These are phyloP conservation scores for Tetramorium bicarinatum DNA, from an alignment of 2,888 invertebrate genomes.

Conservation along the genomic window DNA sequence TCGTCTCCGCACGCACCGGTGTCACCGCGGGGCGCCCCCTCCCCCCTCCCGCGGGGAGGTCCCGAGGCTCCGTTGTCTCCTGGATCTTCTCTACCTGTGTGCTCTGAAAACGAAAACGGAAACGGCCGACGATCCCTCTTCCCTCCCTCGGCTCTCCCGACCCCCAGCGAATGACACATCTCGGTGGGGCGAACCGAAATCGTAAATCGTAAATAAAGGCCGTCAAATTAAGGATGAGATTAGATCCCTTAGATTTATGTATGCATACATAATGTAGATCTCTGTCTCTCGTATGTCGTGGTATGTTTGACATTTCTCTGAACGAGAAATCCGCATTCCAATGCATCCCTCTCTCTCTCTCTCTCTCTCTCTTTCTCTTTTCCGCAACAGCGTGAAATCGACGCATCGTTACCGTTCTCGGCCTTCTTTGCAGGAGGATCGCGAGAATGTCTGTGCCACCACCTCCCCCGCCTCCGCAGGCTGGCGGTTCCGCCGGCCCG, in stretches of 20 bases:
- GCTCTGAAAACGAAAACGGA: constrained; percentile 46
- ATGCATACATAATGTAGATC: no score
- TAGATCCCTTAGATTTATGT: constrained; percentile 9
- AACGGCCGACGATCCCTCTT: constrained; percentile 23
- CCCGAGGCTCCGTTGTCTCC: neutral
- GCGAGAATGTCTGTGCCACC: constrained; percentile 88
- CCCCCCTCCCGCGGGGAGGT: neutral
- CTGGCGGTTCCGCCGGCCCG: constrained; percentile 86
- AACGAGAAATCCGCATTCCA: neutral
- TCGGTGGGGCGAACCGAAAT: constrained; percentile 42
- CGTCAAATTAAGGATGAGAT: constrained; percentile 25
- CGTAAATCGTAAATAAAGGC: constrained; percentile 39
- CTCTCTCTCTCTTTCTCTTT: neutral
- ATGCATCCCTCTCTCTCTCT: neutral
- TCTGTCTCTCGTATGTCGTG: neutral
- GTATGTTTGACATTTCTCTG: neutral
- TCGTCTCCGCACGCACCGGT: constrained; percentile 32
- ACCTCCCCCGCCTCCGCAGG: constrained; percentile 89
- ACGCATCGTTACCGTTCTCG: neutral
- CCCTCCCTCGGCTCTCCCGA: constrained; percentile 1
- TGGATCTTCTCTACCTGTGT: constrained; percentile 24
- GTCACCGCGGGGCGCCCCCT: neutral
- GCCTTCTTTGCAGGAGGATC: constrained; percentile 46
- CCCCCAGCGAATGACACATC: constrained; percentile 48
- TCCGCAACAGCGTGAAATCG: neutral